A percentile compares a stretch with the other conserved stretches of the same genome.
Evolutionary conservation across 2,888 invertebrate species (phyloP).

Genomic region (Axea sp.): DNA sequence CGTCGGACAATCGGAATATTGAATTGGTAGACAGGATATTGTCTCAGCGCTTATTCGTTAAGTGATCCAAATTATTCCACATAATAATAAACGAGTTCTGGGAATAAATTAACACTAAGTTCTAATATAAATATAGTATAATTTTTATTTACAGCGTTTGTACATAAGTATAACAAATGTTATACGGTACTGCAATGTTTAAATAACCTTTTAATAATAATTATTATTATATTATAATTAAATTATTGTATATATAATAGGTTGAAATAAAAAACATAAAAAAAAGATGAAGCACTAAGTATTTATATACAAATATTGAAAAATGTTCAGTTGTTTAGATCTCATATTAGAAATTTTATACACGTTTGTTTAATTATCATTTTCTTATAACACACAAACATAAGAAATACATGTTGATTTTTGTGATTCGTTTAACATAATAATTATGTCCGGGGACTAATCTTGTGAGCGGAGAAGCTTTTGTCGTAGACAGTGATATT

Average conservation of each 20-base stretch:
- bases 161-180: too few species aligned
- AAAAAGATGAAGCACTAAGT: too few species aligned
- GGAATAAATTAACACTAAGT: conserved; percentile 21
- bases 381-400: conserved; percentile 2
- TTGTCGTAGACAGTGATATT: conserved; percentile 71
- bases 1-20: conserved; percentile 56
- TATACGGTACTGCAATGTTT: too few species aligned
- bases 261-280: too few species aligned
- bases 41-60: conserved; percentile 76
- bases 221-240: too few species aligned
- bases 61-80: conserved; percentile 77
- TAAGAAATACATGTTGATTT: conserved; percentile 19
- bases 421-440: conserved; percentile 15
- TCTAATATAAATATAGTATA: background rate
- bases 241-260: too few species aligned
- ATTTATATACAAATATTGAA: too few species aligned
- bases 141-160: background rate
- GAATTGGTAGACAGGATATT: conserved; percentile 74
- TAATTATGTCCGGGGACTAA: conserved; percentile 39
- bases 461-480: conserved; percentile 66
- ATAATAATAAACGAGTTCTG: conserved; percentile 59
- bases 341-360: too few species aligned
- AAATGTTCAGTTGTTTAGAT: too few species aligned
- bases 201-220: too few species aligned
- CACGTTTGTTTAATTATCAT: too few species aligned